Evolutionary conservation across 2,888 invertebrate genomes (phyloP).

Genomic region (Frankliniella intonsa): DNA sequence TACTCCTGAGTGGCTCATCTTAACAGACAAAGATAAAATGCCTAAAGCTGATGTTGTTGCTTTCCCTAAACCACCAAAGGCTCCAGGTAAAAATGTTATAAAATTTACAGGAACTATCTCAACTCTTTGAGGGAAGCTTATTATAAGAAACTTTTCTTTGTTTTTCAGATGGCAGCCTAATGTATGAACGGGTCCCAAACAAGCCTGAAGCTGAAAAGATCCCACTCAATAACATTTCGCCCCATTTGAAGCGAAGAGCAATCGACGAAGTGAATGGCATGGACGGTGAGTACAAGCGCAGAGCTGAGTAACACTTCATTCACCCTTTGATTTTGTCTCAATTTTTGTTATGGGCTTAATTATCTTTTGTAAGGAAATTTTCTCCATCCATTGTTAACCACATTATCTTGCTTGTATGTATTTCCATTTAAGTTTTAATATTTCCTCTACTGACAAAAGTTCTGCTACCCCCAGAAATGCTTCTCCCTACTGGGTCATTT

Average conservation of each 20-base stretch:
- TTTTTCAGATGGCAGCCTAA: constrained; percentile 69
- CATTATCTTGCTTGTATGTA: background rate
- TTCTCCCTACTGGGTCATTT: too few species aligned
- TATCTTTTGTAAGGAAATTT: constrained; percentile 43
- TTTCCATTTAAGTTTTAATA: too few species aligned
- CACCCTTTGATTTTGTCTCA: constrained; percentile 14
- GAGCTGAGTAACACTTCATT: background rate
- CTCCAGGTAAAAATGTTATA: constrained; percentile 56
- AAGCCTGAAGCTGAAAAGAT: constrained; percentile 67
- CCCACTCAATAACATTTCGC: constrained; percentile 51
- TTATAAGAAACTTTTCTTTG: constrained; percentile 28
- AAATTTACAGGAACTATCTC: too few species aligned
- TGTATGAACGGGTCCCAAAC: constrained; percentile 81
- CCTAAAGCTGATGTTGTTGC: constrained; percentile 76
- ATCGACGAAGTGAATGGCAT: constrained; percentile 87
- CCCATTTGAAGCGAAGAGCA: constrained; percentile 73
- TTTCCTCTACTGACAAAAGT: background rate
- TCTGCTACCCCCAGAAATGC: background rate
- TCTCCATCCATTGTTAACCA: constrained; percentile 6
- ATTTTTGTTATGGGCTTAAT: constrained; percentile 51
- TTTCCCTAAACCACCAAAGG: constrained; percentile 88
- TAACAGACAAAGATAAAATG: constrained; percentile 69
- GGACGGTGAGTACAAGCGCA: constrained; percentile 61
- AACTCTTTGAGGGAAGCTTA: background rate
- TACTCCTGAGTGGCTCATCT: constrained; percentile 66